Base-by-base conservation (phyloP, 2,888 invertebrate species). In the Galerucella calmariensis region DNA sequence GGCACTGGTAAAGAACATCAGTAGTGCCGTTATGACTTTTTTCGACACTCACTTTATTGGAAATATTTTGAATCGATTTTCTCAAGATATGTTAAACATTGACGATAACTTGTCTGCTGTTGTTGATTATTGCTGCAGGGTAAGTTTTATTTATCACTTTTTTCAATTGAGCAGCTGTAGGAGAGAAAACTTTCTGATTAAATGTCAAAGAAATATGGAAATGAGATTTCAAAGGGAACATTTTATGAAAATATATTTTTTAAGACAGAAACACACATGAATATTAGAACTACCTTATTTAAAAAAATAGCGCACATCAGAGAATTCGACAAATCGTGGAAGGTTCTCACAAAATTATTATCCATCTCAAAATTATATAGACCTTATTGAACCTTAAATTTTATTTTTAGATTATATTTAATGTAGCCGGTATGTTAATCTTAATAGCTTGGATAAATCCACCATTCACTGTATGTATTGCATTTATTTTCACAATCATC, bases 31-130 rank as follows among this genome's bases (percentile, higher is more conserved):
- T 1, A 84, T 84, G 84, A 68, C 77, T 14, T 84, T 84, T 67
- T 84, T 84, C 67, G 84, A 84, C 67, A 81, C 79, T 1, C 79
- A 83, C 79, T 82, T 83, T 67, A 84, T 84, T 66, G 84, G 83
- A 56, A 84, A 84, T 74, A 80, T 84, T 46, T 68, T 84, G 48
- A 84, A 83, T 59, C 77, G 84, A 72, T 84, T 84, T 73, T 83
- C 84, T 0, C 83, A 82, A 69, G 84, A 84, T 78, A 69, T 84
- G 56, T 76, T 77, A 11, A 81, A 79, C 27, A 81, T 83, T 58
- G 84, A 84, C 69, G 84, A 84, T 69, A 68, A 75, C 68, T 65
- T 84, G 27, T 81, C 83, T 0, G 74, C 72, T 62, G 78, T 77
- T 48, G 61, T 82, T 16, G 73, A 73, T 20, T 81, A 81, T 69